phyloP scores from a whole-genome alignment of 2,797 vertebrate species.

The Tokudaia tokunoshimensis region DNA sequence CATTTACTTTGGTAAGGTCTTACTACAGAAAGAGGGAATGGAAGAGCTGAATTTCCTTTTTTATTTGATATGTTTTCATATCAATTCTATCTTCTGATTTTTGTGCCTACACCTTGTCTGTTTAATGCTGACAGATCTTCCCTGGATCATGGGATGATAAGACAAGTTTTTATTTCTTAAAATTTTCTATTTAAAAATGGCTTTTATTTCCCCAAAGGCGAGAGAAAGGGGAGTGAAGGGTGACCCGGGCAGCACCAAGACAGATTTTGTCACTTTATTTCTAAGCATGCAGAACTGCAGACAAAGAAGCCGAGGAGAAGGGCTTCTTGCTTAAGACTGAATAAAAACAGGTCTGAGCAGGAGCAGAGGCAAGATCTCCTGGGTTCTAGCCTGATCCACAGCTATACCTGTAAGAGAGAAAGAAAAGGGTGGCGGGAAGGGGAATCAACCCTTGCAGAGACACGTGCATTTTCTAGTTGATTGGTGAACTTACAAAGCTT shows the following conservation, averaged over 20 bases:
- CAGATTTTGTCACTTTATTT: neutral
- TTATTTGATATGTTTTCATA: neutral
- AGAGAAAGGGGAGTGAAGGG: neutral
- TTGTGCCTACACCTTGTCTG: neutral
- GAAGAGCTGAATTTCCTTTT: neutral
- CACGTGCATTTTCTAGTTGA: neutral
- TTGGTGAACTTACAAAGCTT: neutral
- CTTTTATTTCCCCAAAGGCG: neutral
- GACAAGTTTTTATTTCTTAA: neutral
- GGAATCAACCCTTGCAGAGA: neutral
- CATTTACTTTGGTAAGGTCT: neutral
- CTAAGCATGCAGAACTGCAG: neutral
- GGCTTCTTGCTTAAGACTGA: neutral
- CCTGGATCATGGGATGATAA: neutral
- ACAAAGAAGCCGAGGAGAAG: neutral
- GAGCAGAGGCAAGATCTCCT: neutral
- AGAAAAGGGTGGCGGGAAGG: neutral
- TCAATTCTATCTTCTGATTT: neutral
- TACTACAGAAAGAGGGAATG: neutral
- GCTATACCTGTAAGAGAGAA: neutral
- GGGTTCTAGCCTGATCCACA: neutral
- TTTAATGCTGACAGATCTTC: constrained; percentile 19
- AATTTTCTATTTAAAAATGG: constrained; percentile 17
- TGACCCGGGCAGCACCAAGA: neutral
- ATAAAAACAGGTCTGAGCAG: neutral